A percentile compares a stretch with the other conserved stretches of the same genome.
These are phyloP conservation scores for Tachysurus vachellii DNA, from an alignment of 2,113 vertebrate genomes.

Conservation along the genomic window DNA sequence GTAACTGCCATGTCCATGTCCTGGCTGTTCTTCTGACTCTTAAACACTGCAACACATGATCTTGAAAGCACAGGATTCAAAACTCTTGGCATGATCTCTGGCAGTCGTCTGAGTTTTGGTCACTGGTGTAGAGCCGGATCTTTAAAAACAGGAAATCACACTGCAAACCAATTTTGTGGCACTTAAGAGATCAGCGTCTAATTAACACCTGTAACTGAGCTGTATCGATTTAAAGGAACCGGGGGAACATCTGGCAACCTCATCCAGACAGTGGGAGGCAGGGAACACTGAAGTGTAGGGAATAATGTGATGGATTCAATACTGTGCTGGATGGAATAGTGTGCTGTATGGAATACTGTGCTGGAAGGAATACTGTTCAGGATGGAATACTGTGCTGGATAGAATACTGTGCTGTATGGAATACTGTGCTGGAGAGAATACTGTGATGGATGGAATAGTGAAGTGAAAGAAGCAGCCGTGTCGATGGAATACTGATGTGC, in stretches of 20 bases:
- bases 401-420: background rate
- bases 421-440: background rate
- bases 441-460: background rate
- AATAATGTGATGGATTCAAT: background rate
- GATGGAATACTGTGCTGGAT: no score
- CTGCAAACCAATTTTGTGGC: background rate
- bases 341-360: background rate
- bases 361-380: background rate
- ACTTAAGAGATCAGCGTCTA: background rate
- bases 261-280: background rate
- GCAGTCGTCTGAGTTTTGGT: background rate
- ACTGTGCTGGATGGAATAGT: background rate
- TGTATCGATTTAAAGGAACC: background rate
- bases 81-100: background rate
- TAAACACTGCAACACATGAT: background rate
- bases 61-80: background rate
- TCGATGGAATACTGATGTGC: background rate
- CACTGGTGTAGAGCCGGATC: background rate
- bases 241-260: constrained; percentile 16
- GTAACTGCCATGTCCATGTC: background rate
- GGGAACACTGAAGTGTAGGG: background rate
- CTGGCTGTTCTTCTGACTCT: background rate
- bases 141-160: background rate
- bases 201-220: background rate
- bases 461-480: background rate